phyloP scores from a whole-genome alignment of 2,888 invertebrate genomes.

The Agrotis ipsilon region DNA sequence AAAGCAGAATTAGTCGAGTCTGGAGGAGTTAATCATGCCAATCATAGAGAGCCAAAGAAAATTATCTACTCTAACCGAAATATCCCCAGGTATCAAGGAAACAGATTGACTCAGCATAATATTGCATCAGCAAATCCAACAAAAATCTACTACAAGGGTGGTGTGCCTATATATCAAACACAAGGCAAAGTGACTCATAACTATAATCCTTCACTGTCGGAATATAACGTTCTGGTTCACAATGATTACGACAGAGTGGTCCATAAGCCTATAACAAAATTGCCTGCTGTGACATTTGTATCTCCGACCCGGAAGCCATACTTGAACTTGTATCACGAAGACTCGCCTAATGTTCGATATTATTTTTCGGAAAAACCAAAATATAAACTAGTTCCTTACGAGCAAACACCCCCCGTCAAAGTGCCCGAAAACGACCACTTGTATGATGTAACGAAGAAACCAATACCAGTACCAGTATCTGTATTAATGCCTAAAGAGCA shows the following conservation, averaged over 20 bases:
- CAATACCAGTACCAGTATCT: slow-evolving; percentile 72
- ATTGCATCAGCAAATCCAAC: slow-evolving; percentile 87
- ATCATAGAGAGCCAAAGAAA: slow-evolving; percentile 81
- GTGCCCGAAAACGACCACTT: slow-evolving; percentile 68
- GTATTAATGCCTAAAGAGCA: slow-evolving; percentile 75
- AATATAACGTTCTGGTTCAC: slow-evolving; percentile 68
- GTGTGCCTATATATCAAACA: slow-evolving; percentile 74
- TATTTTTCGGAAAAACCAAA: slow-evolving; percentile 84
- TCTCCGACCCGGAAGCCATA: slow-evolving; percentile 78
- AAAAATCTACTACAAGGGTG: slow-evolving; percentile 83
- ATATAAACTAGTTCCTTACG: slow-evolving; percentile 88
- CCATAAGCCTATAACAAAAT: slow-evolving; percentile 75
- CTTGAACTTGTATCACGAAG: slow-evolving; percentile 77
- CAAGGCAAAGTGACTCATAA: slow-evolving; percentile 73
- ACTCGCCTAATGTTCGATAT: slow-evolving; percentile 79
- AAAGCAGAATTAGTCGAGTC: slow-evolving; percentile 85
- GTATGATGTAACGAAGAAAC: slow-evolving; percentile 73
- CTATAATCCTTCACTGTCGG: slow-evolving; percentile 75
- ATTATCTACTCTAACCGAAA: slow-evolving; percentile 79
- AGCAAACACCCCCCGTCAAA: slow-evolving; percentile 86
- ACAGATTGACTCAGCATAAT: slow-evolving; percentile 86
- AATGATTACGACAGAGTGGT: slow-evolving; percentile 75
- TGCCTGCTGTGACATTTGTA: slow-evolving; percentile 69
- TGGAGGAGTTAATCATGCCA: slow-evolving; percentile 68
- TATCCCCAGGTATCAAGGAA: slow-evolving; percentile 88